These are phyloP conservation scores for Chaetodon auriga DNA, from an alignment of 2,113 vertebrate genomes.

Conservation along the genomic window DNA sequence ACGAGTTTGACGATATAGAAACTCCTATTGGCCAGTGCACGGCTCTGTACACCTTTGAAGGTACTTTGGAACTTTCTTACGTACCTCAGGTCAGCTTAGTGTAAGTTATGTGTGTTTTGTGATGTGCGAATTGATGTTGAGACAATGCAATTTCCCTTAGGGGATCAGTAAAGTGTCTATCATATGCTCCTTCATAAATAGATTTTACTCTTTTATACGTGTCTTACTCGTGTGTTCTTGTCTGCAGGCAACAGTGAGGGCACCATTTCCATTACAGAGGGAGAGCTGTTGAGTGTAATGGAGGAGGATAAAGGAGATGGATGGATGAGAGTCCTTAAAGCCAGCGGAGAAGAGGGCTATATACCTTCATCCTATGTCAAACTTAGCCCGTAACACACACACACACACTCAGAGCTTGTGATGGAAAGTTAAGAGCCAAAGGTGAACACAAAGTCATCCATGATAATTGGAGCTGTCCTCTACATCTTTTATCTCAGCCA, in stretches of 20 bases:
- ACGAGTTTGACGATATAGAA: conserved; percentile 87
- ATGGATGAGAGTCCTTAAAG: conserved; percentile 88
- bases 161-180: too few species aligned
- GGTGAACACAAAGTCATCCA: conserved; percentile 55
- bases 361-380: conserved; percentile 91
- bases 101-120: too few species aligned
- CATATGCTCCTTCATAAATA: neutral
- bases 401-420: conserved; percentile 19
- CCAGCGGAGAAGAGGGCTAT: conserved; percentile 86
- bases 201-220: neutral
- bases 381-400: conserved; percentile 29
- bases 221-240: conserved; percentile 36
- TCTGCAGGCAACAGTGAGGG: conserved; percentile 82
- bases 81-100: too few species aligned
- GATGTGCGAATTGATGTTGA: too few species aligned
- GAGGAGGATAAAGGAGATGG: conserved; percentile 90
- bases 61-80: conserved; percentile 62
- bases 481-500: conserved; percentile 53
- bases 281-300: conserved; percentile 87
- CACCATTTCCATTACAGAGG: conserved; percentile 86
- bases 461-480: conserved; percentile 51
- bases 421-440: conserved; percentile 41
- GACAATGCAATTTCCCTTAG: too few species aligned
- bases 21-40: conserved; percentile 85
- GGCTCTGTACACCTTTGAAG: conserved; percentile 89